Evolutionary conservation across 2,888 invertebrate genomes (phyloP).

Genomic region (Caenorhabditis sinica): DNA sequence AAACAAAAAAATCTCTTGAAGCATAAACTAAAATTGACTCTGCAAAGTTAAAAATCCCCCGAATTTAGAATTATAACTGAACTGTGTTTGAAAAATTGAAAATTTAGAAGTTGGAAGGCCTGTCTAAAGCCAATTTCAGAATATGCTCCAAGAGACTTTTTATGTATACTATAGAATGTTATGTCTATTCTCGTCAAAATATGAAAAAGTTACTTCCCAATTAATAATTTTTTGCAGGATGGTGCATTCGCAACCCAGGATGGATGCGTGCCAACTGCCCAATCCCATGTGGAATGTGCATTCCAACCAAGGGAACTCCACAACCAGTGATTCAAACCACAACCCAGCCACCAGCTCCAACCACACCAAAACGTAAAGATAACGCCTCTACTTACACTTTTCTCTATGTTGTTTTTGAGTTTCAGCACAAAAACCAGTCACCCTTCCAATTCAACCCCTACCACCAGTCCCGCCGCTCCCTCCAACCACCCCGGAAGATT

Average conservation of each 20-base stretch:
- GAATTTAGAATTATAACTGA: no score
- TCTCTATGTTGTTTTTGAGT: slow-evolving; percentile 37
- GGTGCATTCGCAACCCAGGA: slow-evolving; percentile 81
- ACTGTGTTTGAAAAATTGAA: no score
- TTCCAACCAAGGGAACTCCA: slow-evolving; percentile 53
- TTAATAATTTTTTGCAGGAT: slow-evolving; percentile 77
- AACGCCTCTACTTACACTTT: not conserved
- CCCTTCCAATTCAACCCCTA: slow-evolving; percentile 45
- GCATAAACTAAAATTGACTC: no score
- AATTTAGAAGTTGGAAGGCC: no score
- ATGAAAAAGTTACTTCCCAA: no score
- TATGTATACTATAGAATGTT: no score
- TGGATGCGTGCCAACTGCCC: slow-evolving; percentile 82
- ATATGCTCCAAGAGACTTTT: no score
- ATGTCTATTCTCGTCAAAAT: no score
- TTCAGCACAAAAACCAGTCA: slow-evolving; percentile 61
- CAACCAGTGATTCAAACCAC: slow-evolving; percentile 18
- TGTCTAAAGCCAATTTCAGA: no score
- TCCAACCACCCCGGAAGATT: slow-evolving; percentile 69
- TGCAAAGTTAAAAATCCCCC: no score
- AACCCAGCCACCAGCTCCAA: slow-evolving; percentile 14
- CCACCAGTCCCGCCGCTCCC: slow-evolving; percentile 66
- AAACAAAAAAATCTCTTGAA: no score
- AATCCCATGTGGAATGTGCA: slow-evolving; percentile 78
- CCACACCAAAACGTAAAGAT: slow-evolving; percentile 36